These are phyloP conservation scores for Arctia plantaginis DNA, from an alignment of 2,888 invertebrate species.

Conservation along the genomic window DNA sequence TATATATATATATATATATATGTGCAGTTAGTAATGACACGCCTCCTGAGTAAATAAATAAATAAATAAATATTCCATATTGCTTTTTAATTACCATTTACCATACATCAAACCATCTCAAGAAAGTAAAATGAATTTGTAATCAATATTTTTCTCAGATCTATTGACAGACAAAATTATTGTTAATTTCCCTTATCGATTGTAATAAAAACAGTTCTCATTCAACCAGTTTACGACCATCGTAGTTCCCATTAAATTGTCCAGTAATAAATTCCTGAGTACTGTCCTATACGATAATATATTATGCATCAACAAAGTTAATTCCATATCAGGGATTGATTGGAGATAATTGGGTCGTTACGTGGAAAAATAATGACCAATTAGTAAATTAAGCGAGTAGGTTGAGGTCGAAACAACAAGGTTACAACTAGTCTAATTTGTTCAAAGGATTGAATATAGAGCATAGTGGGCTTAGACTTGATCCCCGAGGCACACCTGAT, in stretches of 20 bases:
- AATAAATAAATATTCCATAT: too few relatives aligned
- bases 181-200: slow-evolving; percentile 62
- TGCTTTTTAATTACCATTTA: not conserved
- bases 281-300: slow-evolving; percentile 71
- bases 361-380: slow-evolving; percentile 79
- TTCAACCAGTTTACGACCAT: slow-evolving; percentile 62
- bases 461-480: slow-evolving; percentile 47
- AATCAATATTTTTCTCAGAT: slow-evolving; percentile 25
- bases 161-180: slow-evolving; percentile 55
- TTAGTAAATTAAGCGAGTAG: slow-evolving; percentile 78
- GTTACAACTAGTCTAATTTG: slow-evolving; percentile 64
- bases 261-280: slow-evolving; percentile 64
- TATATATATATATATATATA: too few relatives aligned
- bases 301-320: slow-evolving; percentile 71
- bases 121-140: slow-evolving; percentile 7
- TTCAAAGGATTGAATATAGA: slow-evolving; percentile 53
- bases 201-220: slow-evolving; percentile 64
- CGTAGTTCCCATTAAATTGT: slow-evolving; percentile 62
- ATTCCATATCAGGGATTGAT: slow-evolving; percentile 79
- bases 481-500: slow-evolving; percentile 56
- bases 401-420: slow-evolving; percentile 65
- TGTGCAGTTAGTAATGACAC: not conserved
- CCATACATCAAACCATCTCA: not conserved
- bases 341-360: slow-evolving; percentile 82
- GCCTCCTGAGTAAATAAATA: not conserved